These are phyloP conservation scores for Blastomussa wellsi DNA, from an alignment of 92 coral and sea anemone species.

Conservation along the genomic window DNA sequence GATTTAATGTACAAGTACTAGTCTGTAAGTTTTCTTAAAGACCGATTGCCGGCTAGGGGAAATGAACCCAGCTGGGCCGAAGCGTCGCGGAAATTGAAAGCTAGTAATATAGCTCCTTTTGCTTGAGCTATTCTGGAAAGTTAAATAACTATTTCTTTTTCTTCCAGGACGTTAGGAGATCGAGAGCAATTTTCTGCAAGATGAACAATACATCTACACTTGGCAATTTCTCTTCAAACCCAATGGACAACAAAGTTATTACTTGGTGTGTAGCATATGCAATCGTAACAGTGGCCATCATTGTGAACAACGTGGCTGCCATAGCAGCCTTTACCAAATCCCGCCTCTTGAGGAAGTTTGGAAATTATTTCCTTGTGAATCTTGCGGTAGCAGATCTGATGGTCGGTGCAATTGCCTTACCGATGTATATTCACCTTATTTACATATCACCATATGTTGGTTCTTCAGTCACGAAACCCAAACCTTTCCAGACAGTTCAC, in stretches of 20 bases:
- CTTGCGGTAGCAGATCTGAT: constrained; percentile 76
- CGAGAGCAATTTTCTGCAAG: not conserved
- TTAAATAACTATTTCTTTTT: not conserved
- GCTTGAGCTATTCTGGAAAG: not conserved
- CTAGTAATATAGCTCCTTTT: not conserved
- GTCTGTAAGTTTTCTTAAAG: not conserved
- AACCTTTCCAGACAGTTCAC: constrained; percentile 43
- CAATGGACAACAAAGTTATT: constrained; percentile 22
- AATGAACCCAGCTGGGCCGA: not conserved
- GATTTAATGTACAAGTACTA: not conserved
- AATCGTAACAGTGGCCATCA: constrained; percentile 53
- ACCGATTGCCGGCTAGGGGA: not conserved
- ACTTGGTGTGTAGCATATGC: constrained; percentile 80
- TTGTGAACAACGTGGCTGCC: constrained; percentile 59
- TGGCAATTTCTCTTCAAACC: not conserved
- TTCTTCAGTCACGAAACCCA: not conserved
- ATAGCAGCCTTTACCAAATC: constrained; percentile 58
- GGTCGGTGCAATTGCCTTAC: constrained; percentile 75
- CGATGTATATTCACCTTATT: constrained; percentile 70
- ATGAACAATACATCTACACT: constrained; percentile 12
- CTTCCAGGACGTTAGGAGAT: not conserved
- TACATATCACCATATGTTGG: constrained; percentile 20
- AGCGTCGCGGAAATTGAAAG: not conserved
- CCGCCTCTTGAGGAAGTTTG: constrained; percentile 56
- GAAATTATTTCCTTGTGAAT: constrained; percentile 69